phyloP scores from a whole-genome alignment of 1,140 invertebrate species.

The Pseudomyrmex sp. region DNA sequence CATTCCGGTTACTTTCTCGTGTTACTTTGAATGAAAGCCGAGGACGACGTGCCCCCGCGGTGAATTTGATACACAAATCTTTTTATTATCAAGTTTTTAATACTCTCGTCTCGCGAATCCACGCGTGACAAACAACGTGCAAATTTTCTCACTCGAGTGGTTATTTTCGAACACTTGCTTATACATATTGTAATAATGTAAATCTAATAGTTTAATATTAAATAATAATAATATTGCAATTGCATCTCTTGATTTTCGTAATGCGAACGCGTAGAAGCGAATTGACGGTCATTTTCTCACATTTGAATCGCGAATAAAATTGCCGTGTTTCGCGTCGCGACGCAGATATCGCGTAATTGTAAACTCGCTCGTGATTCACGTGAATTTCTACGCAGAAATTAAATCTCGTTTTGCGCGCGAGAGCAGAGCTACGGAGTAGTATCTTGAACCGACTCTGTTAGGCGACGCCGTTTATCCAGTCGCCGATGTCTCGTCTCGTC shows the following conservation, averaged over 20 bases:
- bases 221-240: too few species aligned
- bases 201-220: too few species aligned
- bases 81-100: neutral
- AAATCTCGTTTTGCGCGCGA: constrained; percentile 5
- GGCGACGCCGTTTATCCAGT: constrained; percentile 52
- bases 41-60: neutral
- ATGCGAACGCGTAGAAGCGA: neutral
- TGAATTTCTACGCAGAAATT: constrained; percentile 23
- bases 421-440: neutral
- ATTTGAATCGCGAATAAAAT: neutral
- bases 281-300: neutral
- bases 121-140: too few species aligned
- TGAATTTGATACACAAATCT: constrained; percentile 22
- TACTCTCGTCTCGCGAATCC: too few species aligned
- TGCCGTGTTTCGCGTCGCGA: neutral
- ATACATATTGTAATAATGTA: too few species aligned
- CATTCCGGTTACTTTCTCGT: constrained; percentile 31
- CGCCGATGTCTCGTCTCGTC: constrained; percentile 45
- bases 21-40: constrained; percentile 28
- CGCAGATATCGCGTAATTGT: neutral
- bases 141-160: too few species aligned
- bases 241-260: too few species aligned
- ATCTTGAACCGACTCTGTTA: constrained; percentile 45
- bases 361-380: constrained; percentile 22
- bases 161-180: too few species aligned